Evolutionary conservation across 1,140 invertebrate species (phyloP).

Genomic region (Zaprionus tsacasi): DNA sequence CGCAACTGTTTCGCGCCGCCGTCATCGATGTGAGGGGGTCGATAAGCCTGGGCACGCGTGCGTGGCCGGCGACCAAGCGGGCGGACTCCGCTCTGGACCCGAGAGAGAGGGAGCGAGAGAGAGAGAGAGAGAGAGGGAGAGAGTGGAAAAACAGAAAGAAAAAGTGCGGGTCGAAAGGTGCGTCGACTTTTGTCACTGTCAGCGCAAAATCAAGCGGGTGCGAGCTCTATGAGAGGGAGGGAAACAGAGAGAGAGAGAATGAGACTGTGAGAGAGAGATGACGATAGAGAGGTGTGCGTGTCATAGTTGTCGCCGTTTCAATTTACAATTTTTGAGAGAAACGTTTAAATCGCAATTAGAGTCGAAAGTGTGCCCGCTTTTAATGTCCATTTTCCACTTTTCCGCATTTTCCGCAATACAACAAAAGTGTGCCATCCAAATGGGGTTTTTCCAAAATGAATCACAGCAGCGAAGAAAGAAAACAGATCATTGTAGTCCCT

Average conservation of each 20-base stretch:
- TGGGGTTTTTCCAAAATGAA: slow-evolving; percentile 49
- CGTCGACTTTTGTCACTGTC: slow-evolving; percentile 68
- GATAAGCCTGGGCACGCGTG: slow-evolving; percentile 61
- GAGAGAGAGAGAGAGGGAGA: slow-evolving; percentile 4
- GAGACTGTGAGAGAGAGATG: neutral
- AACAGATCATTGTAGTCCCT: slow-evolving; percentile 51
- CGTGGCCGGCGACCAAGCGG: slow-evolving; percentile 55
- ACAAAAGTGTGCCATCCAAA: slow-evolving; percentile 59
- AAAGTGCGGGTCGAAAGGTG: slow-evolving; percentile 77
- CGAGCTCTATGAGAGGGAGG: neutral
- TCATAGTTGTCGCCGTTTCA: slow-evolving; percentile 19
- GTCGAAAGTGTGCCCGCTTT: slow-evolving; percentile 64
- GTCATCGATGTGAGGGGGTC: slow-evolving; percentile 46
- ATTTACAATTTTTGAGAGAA: slow-evolving; percentile 61
- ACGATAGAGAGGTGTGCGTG: slow-evolving; percentile 1
- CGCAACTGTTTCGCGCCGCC: slow-evolving; percentile 61
- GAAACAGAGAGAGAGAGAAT: neutral
- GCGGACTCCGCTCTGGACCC: neutral
- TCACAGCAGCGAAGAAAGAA: slow-evolving; percentile 1
- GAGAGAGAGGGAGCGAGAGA: no score
- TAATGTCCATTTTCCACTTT: slow-evolving; percentile 44
- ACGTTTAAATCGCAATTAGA: slow-evolving; percentile 76
- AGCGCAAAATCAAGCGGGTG: slow-evolving; percentile 64
- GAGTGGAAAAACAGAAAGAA: no score
- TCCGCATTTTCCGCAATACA: slow-evolving; percentile 22